A percentile compares a stretch with the other conserved stretches of the same genome.
phyloP scores from a whole-genome alignment of 2,888 invertebrate species.

The Thecocarcelia acutangulata region DNA sequence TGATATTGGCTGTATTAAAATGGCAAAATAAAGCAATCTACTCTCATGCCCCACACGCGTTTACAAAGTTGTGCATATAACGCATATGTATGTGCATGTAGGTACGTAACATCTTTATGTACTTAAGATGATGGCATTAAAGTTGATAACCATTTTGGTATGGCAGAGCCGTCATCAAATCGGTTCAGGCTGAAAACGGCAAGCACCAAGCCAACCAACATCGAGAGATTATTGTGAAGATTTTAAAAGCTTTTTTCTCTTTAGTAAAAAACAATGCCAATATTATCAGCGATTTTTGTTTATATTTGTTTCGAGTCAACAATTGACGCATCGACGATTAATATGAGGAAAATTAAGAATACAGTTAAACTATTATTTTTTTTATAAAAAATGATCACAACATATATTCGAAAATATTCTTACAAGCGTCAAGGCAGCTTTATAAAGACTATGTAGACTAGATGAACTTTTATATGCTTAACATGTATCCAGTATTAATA shows the following conservation, averaged over 20 bases:
- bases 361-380: too few species aligned
- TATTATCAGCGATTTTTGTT: background rate
- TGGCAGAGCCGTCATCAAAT: background rate
- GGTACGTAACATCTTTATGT: too few species aligned
- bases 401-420: too few species aligned
- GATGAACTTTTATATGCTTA: too few species aligned
- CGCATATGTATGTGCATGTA: too few species aligned
- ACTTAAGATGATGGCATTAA: conserved; percentile 7
- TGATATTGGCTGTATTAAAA: conserved; percentile 47
- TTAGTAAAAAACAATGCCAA: background rate
- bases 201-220: background rate
- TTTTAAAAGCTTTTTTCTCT: conserved; percentile 23
- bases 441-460: too few species aligned
- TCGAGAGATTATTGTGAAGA: background rate
- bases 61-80: background rate
- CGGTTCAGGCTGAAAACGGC: conserved; percentile 7
- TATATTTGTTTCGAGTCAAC: too few species aligned
- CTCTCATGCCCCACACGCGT: conserved; percentile 7
- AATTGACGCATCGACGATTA: too few species aligned
- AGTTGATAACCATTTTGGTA: conserved; percentile 17
- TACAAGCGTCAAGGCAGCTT: too few species aligned
- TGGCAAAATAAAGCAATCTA: conserved; percentile 26
- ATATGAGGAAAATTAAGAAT: too few species aligned
- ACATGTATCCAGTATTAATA: too few species aligned
- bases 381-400: too few species aligned